Evolutionary conservation across 1,140 invertebrate species (phyloP).

Genomic region (Penaeus indicus): DNA sequence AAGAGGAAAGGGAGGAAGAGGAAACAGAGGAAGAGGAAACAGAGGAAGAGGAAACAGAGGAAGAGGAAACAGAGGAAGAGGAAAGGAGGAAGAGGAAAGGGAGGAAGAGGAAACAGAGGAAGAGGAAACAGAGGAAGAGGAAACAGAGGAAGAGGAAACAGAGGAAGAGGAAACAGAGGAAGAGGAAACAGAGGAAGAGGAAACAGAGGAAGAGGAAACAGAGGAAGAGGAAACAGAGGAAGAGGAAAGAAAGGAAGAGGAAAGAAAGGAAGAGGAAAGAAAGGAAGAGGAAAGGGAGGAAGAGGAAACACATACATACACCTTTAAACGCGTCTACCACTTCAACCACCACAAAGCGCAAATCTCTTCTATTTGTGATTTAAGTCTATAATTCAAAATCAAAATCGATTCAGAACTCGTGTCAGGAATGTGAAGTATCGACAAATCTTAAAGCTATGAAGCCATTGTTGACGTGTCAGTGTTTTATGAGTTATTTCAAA

Average conservation of each 20-base stretch:
- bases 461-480: too few relatives aligned
- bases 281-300: background rate
- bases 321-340: background rate
- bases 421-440: too few relatives aligned
- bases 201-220: background rate
- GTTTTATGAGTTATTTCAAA: too few relatives aligned
- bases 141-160: background rate
- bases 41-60: background rate
- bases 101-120: background rate
- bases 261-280: background rate
- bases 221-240: background rate
- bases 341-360: background rate
- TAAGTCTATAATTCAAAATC: too few relatives aligned
- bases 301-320: background rate
- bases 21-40: background rate
- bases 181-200: background rate
- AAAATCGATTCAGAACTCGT: too few relatives aligned
- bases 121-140: background rate
- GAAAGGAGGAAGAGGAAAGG: background rate
- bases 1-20: background rate
- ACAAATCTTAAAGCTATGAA: too few relatives aligned
- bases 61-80: background rate
- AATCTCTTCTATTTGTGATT: background rate
- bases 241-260: background rate
- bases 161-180: background rate